These are phyloP conservation scores for Cactoblastis cactorum DNA, from an alignment of 2,888 invertebrate species.

Conservation along the genomic window DNA sequence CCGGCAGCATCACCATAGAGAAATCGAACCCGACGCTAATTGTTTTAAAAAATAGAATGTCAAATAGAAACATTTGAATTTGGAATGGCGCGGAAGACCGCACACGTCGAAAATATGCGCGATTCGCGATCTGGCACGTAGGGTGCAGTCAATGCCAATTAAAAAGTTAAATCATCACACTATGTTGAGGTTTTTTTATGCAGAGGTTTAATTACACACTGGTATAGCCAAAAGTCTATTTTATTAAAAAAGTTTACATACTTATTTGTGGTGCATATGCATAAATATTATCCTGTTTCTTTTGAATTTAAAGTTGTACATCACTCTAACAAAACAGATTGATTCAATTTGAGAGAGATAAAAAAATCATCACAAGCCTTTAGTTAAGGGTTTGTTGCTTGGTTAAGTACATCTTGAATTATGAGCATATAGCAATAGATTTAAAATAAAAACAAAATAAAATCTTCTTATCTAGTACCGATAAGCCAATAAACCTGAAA, in stretches of 20 bases:
- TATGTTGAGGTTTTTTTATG: neutral
- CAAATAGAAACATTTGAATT: constrained; percentile 35
- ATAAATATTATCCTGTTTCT: neutral
- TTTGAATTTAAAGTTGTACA: neutral
- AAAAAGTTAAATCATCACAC: constrained; percentile 10
- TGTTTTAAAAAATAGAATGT: constrained; percentile 17
- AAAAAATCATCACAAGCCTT: neutral
- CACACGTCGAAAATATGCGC: constrained; percentile 56
- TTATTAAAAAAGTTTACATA: too few relatives aligned
- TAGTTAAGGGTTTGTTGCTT: too few relatives aligned
- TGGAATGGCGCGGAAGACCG: constrained; percentile 56
- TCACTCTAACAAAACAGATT: too few relatives aligned
- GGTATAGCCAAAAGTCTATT: too few relatives aligned
- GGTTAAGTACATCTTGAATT: neutral
- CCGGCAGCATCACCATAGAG: constrained; percentile 10
- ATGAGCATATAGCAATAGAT: neutral
- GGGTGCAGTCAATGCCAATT: constrained; percentile 16
- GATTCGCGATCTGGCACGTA: constrained; percentile 45
- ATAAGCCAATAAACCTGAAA: constrained; percentile 3
- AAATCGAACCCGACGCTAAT: constrained; percentile 10
- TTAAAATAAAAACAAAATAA: neutral
- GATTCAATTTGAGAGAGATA: too few relatives aligned
- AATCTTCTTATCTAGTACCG: neutral
- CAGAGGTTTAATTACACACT: neutral
- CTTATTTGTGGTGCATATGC: neutral